Percentiles rank a stretch among this genome's conserved stretches.
Conservation (phyloP, 2,797 vertebrate genomes). For the Neomorphus geoffroyi region DNA sequence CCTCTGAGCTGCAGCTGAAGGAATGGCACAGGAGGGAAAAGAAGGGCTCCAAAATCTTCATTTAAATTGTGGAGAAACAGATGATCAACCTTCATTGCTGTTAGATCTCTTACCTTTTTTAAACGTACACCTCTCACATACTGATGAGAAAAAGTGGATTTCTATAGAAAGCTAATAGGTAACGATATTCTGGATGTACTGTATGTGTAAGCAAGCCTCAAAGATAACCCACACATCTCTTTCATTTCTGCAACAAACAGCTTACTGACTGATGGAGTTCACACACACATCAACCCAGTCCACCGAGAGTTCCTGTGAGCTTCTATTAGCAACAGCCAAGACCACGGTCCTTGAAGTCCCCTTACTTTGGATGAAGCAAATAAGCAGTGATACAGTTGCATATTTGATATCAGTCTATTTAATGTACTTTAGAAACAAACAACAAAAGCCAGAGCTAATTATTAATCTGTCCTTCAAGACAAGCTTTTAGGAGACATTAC, state of each 20-base stretch:
- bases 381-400: neutral
- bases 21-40: neutral
- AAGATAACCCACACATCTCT: neutral
- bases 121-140: neutral
- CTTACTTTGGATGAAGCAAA: neutral
- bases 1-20: neutral
- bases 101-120: neutral
- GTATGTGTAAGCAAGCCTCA: neutral
- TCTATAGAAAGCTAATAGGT: neutral
- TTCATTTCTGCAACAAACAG: neutral
- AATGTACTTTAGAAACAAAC: neutral
- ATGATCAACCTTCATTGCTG: neutral
- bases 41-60: neutral
- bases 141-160: neutral
- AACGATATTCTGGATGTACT: neutral
- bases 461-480: neutral
- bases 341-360: neutral
- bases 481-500: neutral
- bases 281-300: neutral
- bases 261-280: neutral
- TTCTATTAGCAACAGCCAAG: neutral
- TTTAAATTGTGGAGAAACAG: conserved; percentile 5
- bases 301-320: neutral
- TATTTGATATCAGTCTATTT: neutral
- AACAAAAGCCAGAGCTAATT: neutral